A percentile compares a stretch with the other conserved stretches of the same genome.
phyloP scores from a whole-genome alignment of 2,113 vertebrate species.

The Gobio gobio region DNA sequence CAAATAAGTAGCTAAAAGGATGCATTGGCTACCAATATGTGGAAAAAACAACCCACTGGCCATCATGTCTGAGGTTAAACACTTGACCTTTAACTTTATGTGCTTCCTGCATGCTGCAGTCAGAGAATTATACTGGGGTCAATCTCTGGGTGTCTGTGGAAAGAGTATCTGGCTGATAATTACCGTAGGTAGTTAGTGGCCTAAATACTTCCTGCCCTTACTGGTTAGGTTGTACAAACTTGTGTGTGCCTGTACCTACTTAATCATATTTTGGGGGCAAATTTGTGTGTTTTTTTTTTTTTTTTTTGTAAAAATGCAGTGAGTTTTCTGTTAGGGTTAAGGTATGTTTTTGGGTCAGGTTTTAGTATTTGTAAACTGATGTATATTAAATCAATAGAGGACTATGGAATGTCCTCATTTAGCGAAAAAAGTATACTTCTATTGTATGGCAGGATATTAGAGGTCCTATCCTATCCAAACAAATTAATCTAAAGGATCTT shows the following conservation, averaged over 20 bases:
- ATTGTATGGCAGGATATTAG: too few species aligned
- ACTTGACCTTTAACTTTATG: background rate
- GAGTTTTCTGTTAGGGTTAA: too few species aligned
- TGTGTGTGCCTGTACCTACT: background rate
- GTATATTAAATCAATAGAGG: too few species aligned
- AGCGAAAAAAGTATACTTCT: too few species aligned
- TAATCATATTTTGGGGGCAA: background rate
- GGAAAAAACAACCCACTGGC: background rate
- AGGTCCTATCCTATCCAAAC: background rate
- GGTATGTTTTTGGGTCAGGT: too few species aligned
- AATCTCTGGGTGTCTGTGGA: background rate
- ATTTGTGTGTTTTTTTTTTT: too few species aligned
- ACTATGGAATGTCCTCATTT: too few species aligned
- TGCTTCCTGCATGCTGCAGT: background rate
- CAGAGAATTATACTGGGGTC: background rate
- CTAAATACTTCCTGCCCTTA: background rate
- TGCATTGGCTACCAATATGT: background rate
- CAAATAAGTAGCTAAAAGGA: background rate
- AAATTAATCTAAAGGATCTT: background rate
- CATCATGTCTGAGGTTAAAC: background rate
- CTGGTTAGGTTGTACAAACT: background rate
- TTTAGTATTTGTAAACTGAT: too few species aligned
- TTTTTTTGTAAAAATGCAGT: too few species aligned
- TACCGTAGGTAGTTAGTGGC: background rate
- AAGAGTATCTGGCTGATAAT: background rate